Base-by-base conservation (phyloP, 2,797 vertebrate species). In the Sphenopsis melanotis region DNA sequence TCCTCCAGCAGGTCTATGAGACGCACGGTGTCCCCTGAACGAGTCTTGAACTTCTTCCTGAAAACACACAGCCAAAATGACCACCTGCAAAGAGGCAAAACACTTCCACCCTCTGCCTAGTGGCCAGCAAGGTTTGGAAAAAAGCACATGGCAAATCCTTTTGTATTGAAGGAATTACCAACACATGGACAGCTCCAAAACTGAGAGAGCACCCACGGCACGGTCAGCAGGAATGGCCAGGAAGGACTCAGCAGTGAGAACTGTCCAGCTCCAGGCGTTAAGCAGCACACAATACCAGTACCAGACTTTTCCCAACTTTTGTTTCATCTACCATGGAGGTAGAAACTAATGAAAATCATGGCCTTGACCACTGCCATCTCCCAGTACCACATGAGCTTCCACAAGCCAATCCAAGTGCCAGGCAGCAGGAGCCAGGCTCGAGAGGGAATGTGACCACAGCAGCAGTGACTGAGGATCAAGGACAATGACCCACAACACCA, bases 31-130 rank as follows among this genome's bases (percentile, higher is more conserved):
- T 99, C 99, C 39, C 99, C 99, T 1, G 99, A 99, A 22, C 99
- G 98, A 7, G 99, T 99, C 98, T 99, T 99, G 96, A 99, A 99
- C 97, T 99, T 99, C 97, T 99, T 99, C 97, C 99, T 99, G 94
- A 26, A 96, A 94, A 66, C 26, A 71, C 88, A 93, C 29, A 76
- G 50, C 37, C 34, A 79, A 79, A 94, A 60, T 56, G 26, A 52
- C 14, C 50, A 41, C 52, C 56, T 84, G 60, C 3, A 0, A 26
- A 42, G 27, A 59, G 30, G 39, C 13, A 74, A 71, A 79, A 49
- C 36, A 32, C 30, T 37, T 16, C 50, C 61, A 88, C n/a, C 24
- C 56, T 42, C 59, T 65, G 69, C 29, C 30, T 12, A 18, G 9
- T 30, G 65, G 36, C 42, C 60, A 70, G 36, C 30, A 42, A 65